These are phyloP conservation scores for Panthera leo DNA, from an alignment of 2,113 vertebrate species.

Conservation along the genomic window DNA sequence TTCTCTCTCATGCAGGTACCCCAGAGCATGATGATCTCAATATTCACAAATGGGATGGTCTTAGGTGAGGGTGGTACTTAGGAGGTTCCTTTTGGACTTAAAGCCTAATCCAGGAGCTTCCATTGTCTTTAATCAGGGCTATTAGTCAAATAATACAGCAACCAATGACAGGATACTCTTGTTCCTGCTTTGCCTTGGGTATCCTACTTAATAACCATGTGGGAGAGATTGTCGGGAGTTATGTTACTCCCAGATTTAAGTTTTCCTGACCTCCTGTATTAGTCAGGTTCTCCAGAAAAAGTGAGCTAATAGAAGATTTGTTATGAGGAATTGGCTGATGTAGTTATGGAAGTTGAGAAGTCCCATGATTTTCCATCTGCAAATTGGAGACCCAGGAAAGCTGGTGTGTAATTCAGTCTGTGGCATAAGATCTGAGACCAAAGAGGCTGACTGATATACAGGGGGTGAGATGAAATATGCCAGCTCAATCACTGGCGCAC, in stretches of 20 bases:
- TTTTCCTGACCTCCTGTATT: not conserved
- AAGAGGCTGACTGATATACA: not conserved
- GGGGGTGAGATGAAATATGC: not conserved
- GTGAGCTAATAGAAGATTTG: not conserved
- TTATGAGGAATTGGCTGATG: not conserved
- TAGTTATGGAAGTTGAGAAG: not conserved
- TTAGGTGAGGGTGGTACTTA: not conserved
- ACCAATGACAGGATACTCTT: not conserved
- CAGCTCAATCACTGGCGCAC: not conserved
- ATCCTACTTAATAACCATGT: not conserved
- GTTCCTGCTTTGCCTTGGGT: not conserved
- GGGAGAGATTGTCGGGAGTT: not conserved
- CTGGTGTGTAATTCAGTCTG: not conserved
- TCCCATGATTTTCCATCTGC: not conserved
- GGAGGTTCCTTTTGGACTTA: not conserved
- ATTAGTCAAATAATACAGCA: not conserved
- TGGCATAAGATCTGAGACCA: not conserved
- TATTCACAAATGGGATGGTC: not conserved
- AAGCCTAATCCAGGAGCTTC: not conserved
- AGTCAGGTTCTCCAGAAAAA: not conserved
- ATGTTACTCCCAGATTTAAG: not conserved
- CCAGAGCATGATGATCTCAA: not conserved
- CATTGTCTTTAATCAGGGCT: not conserved
- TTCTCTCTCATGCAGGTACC: not conserved
- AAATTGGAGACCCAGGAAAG: not conserved